Evolutionary conservation across 2,797 vertebrate species (phyloP), one percentile per base, ranked within the genome.

Genomic region (Cichlasoma orientale): DNA sequence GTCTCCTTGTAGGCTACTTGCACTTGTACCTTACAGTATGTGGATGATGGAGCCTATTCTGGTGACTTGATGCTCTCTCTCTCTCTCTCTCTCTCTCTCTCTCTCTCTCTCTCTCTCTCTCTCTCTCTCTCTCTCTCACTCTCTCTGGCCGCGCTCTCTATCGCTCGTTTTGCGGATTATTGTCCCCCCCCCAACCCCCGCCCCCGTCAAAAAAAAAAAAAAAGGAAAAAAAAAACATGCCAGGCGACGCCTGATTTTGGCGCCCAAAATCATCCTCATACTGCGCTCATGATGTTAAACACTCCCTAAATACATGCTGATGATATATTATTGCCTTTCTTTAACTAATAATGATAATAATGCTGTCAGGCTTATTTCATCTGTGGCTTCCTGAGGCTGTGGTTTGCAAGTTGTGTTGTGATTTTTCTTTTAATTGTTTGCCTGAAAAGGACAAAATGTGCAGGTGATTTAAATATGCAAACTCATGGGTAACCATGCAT

Each of bases 11-110:
- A 50, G 61, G 41, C 23, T 68, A 86, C 82, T 76, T 73, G 80
- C 80, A 87, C 89, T 93, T 73, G 87, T 78, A 80, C 79, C 89
- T 91, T 58, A 79, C 80, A 83, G 87, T 84, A 52, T 82, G 89
- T 87, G 82, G 85, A 87, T 87, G 85, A 77, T 89, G 89, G 88
- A 89, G 79, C 63, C 72, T 75, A 16, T 88, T 68, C 85, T 81
- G 88, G 75, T 91, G 93, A 93, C 95, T 95, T 92, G 94, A 93
- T 95, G 82, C 90, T 87, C 88, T 59, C 86, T 93, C 94, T 92
- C 94, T 86, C 89, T 76, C 93, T 91, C 89, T 90, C 94, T 78
- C 92, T 95, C 86, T 75, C 92, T 94, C 93, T 89, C 92, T 19
- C 75, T 25, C 71, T 50, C 83, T 59, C 63, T 23, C 68, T 36